phyloP scores from a whole-genome alignment of 1,140 invertebrate species.

The Drosophila quadrilineata region DNA sequence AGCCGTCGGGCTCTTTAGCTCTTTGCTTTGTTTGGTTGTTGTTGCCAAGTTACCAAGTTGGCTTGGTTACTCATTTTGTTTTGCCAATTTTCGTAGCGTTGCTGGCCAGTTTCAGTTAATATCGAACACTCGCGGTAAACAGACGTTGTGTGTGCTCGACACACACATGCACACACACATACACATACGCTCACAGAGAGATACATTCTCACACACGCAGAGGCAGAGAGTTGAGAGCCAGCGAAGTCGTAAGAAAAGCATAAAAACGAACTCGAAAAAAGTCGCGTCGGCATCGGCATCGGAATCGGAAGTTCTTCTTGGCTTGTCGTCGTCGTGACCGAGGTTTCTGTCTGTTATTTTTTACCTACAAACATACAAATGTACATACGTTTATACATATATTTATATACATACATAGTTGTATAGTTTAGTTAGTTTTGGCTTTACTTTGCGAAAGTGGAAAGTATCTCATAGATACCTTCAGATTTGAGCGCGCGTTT shows the following conservation, averaged over 20 bases:
- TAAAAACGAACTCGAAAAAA: conserved; percentile 30
- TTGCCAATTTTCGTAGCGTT: conserved; percentile 75
- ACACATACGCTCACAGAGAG: not conserved
- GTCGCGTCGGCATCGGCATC: conserved; percentile 43
- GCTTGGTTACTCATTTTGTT: conserved; percentile 79
- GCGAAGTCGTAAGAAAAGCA: conserved; percentile 21
- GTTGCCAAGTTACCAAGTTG: conserved; percentile 72
- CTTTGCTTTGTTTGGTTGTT: conserved; percentile 44
- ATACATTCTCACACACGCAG: too few relatives aligned
- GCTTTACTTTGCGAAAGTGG: conserved; percentile 61
- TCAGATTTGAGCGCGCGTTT: conserved; percentile 46
- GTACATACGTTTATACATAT: conserved; percentile 10
- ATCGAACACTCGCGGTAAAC: conserved; percentile 55
- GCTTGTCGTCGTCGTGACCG: conserved; percentile 53
- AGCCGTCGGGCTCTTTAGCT: not conserved
- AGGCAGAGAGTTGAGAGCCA: conserved; percentile 26
- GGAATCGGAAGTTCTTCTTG: conserved; percentile 68
- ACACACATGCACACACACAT: conserved; percentile 12
- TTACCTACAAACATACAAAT: conserved; percentile 21
- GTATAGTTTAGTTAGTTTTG: conserved; percentile 31
- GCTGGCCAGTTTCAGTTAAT: conserved; percentile 60
- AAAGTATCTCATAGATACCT: conserved; percentile 68
- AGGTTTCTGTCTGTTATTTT: conserved; percentile 58
- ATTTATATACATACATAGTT: conserved; percentile 23
- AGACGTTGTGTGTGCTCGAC: conserved; percentile 35